phyloP scores from a whole-genome alignment of 2,888 invertebrate species.

The Ornithoptera alexandrae region DNA sequence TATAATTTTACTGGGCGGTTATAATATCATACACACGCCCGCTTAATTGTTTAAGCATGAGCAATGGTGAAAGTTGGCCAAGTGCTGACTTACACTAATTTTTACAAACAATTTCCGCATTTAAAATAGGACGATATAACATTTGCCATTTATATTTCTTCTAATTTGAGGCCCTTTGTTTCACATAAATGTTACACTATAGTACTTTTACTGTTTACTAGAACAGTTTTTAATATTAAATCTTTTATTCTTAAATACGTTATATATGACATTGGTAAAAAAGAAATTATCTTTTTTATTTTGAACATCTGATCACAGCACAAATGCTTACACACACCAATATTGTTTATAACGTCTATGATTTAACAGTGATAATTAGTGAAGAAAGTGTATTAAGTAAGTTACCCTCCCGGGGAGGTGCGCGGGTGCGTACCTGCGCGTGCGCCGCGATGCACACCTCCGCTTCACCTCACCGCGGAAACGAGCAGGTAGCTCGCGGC shows the following conservation, averaged over 20 bases:
- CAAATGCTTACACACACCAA: neutral
- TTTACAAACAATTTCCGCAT: slow-evolving; percentile 68
- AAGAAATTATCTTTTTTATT: too few relatives aligned
- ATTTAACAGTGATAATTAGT: neutral
- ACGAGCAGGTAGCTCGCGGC: slow-evolving; percentile 53
- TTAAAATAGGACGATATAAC: slow-evolving; percentile 63
- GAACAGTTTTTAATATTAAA: too few relatives aligned
- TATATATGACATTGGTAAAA: too few relatives aligned
- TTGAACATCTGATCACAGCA: neutral
- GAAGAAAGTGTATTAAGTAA: slow-evolving; percentile 30
- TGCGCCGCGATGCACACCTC: slow-evolving; percentile 76
- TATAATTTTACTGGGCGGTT: slow-evolving; percentile 35
- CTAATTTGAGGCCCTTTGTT: slow-evolving; percentile 32
- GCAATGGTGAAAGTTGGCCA: slow-evolving; percentile 68
- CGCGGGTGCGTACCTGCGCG: slow-evolving; percentile 62
- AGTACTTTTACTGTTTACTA: neutral
- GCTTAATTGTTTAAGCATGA: slow-evolving; percentile 62
- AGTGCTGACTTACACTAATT: slow-evolving; percentile 69
- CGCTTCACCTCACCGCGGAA: slow-evolving; percentile 67
- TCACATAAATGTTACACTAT: neutral
- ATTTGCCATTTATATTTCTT: slow-evolving; percentile 46
- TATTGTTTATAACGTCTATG: neutral
- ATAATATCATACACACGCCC: slow-evolving; percentile 38
- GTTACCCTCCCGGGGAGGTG: slow-evolving; percentile 35
- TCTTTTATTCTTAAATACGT: too few relatives aligned